A percentile compares a stretch with the other conserved stretches of the same genome.
These are phyloP conservation scores for Forbesichthys papilliferus DNA, from an alignment of 2,113 vertebrate species.

Conservation along the genomic window DNA sequence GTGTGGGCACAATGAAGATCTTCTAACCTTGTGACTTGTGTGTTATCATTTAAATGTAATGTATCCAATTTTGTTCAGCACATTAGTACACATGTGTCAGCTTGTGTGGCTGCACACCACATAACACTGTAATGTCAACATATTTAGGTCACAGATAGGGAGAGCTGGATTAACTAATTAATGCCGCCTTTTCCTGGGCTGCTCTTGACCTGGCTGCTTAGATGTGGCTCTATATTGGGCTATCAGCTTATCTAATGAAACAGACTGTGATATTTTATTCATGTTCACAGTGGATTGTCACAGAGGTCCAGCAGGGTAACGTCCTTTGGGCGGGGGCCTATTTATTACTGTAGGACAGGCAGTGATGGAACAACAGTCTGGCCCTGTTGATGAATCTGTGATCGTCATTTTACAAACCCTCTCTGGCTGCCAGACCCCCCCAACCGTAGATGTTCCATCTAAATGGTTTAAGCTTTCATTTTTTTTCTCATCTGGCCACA, in stretches of 20 bases:
- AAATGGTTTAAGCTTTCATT: constrained; percentile 75
- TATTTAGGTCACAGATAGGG: no score
- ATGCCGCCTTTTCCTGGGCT: neutral
- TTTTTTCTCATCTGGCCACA: constrained; percentile 57
- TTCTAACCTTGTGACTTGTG: neutral
- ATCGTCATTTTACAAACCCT: constrained; percentile 72
- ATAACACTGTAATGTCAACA: no score
- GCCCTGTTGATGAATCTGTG: constrained; percentile 68
- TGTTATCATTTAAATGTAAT: neutral
- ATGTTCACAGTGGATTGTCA: constrained; percentile 40
- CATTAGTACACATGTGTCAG: no score
- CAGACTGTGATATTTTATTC: constrained; percentile 51
- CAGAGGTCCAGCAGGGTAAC: constrained; percentile 40
- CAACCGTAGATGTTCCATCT: constrained; percentile 73
- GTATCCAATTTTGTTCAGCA: neutral
- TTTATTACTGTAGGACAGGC: constrained; percentile 56
- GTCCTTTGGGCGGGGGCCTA: constrained; percentile 33
- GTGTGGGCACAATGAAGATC: neutral
- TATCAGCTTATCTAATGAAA: constrained; percentile 30
- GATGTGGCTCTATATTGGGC: constrained; percentile 16
- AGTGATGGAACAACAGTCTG: constrained; percentile 64
- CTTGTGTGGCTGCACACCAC: no score
- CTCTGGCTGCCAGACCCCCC: constrained; percentile 41
- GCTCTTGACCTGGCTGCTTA: constrained; percentile 12
- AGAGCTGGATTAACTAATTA: no score